Conservation (phyloP, 2,888 invertebrate species). For the Limnephilus auricula region DNA sequence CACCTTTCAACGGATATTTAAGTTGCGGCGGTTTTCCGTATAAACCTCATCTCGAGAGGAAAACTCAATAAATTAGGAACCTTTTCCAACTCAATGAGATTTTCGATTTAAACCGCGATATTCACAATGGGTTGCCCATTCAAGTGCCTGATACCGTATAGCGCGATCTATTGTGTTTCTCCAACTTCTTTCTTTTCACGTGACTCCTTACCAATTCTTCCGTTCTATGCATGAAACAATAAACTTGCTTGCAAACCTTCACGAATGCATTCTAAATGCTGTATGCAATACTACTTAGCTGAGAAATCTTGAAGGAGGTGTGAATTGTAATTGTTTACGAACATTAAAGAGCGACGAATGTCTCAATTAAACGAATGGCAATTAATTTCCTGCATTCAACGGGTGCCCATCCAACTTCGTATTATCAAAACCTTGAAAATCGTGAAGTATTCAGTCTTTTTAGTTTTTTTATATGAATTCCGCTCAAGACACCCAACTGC, state of each 20-base stretch:
- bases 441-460: too few relatives aligned
- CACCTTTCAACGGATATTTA: not conserved
- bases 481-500: too few relatives aligned
- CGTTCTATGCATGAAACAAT: not conserved
- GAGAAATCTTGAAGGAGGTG: too few relatives aligned
- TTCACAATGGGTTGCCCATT: slow-evolving; percentile 13
- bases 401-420: too few relatives aligned
- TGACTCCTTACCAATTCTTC: not conserved
- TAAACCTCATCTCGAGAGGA: not conserved
- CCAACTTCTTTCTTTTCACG: not conserved
- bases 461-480: too few relatives aligned
- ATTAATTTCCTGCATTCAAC: too few relatives aligned
- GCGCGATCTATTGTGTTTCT: slow-evolving; percentile 5
- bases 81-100: slow-evolving; percentile 3
- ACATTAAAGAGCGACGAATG: too few relatives aligned
- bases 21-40: not conserved
- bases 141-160: not conserved
- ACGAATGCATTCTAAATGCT: not conserved
- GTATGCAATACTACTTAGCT: not conserved
- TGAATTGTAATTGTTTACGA: too few relatives aligned
- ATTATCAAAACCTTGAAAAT: too few relatives aligned
- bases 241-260: not conserved
- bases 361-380: too few relatives aligned
- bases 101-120: not conserved
- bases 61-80: slow-evolving; percentile 16